These are phyloP conservation scores for Semaprochilodus insignis DNA, from an alignment of 2,797 vertebrate species.

Conservation along the genomic window DNA sequence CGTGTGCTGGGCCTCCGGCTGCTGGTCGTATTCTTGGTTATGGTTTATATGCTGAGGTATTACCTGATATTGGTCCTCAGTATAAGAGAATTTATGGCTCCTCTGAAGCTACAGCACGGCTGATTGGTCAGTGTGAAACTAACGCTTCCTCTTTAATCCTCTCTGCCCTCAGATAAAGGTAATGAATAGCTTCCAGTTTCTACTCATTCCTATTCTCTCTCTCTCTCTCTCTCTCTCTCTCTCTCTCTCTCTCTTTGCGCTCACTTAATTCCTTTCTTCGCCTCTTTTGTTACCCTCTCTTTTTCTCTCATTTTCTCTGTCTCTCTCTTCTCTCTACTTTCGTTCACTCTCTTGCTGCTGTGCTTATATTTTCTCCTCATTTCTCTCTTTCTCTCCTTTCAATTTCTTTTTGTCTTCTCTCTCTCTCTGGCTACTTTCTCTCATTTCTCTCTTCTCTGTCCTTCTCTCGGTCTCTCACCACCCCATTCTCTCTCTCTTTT, in stretches of 20 bases:
- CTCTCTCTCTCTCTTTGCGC: too few species aligned
- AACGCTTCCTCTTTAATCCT: slow-evolving; percentile 45
- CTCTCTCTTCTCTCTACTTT: too few species aligned
- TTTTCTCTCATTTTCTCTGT: too few species aligned
- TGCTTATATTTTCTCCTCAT: too few species aligned
- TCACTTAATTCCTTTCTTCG: too few species aligned
- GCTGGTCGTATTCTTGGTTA: slow-evolving; percentile 55
- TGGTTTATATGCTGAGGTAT: slow-evolving; percentile 72
- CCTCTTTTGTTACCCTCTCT: too few species aligned
- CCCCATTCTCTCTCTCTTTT: not conserved
- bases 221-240: not conserved
- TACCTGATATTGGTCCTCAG: slow-evolving; percentile 45
- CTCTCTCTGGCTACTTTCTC: too few species aligned
- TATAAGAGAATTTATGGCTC: slow-evolving; percentile 61
- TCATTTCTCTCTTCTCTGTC: not conserved
- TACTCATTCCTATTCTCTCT: not conserved
- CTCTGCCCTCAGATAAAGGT: not conserved
- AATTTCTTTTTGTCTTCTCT: not conserved
- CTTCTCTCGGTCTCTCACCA: not conserved
- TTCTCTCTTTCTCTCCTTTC: too few species aligned
- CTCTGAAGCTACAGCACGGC: slow-evolving; percentile 50
- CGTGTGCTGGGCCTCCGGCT: not conserved
- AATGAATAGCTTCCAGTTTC: slow-evolving; percentile 6
- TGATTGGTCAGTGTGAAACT: slow-evolving; percentile 53
- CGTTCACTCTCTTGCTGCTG: too few species aligned